Evolutionary conservation across 2,888 invertebrate species (phyloP), one percentile per base, ranked within the genome.

Genomic region (Alentia gelatinosa): DNA sequence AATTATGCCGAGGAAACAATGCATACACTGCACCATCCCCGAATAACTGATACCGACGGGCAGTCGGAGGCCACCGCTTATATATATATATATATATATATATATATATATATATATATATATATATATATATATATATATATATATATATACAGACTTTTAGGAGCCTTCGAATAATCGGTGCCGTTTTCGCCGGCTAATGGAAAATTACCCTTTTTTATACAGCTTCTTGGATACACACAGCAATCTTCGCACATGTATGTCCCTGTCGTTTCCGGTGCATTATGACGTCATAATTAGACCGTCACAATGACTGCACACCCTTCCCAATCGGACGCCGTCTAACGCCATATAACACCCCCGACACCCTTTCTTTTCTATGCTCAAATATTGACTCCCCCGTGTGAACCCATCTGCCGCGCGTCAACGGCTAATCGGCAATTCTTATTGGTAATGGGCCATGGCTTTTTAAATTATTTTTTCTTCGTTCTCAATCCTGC

Each of bases 231-330:
- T n/a, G n/a, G n/a, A n/a, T n/a, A n/a, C 47, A 7, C 19, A 7
- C 47, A 47, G 7, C 47, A 19, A 12, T 19, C 19, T 19, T 12
- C 19, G 47, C 47, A 47, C 19, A 19, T 47, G 19, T 47, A 47
- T 63, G 63, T n/a, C 63, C 15, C 63, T n/a, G n/a, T n/a, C 12
- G 26, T 63, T 63, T 63, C 63, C 63, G 63, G 63, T 63, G 63
- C 63, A 63, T 63, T 63, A 63, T 63, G 63, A n/a, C n/a, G 63
- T 63, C 63, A 63, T 63, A n/a, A 63, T n/a, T n/a, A 63, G 63
- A 12, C 15, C 63, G 26, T 63, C 26, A 63, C 15, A 5, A 63
- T 63, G 63, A 9, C 23, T 5, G n/a, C 63, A 9, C 26, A 63
- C 63, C 63, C 63, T 63, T 19, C 26, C 9, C 15, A 63, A 9